These are phyloP conservation scores for Montipora sp. DNA, from an alignment of 64 coral and sea anemone species.

Conservation along the genomic window DNA sequence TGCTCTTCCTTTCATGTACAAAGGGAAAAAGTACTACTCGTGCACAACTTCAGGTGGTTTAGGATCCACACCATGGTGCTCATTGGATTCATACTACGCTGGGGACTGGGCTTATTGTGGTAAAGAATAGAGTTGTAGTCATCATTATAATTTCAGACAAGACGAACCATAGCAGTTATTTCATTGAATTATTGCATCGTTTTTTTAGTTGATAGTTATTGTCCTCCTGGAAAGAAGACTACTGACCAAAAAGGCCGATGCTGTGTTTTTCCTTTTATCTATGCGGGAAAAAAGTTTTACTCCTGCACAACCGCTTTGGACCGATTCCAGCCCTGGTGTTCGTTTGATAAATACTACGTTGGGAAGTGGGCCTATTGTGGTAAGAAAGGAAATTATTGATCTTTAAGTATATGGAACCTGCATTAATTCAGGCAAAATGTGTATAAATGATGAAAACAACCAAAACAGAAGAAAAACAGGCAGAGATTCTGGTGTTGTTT, in stretches of 20 bases:
- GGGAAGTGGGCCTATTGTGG: slow-evolving; percentile 6
- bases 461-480: too few species aligned
- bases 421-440: not conserved
- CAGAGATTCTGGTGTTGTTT: too few species aligned
- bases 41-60: not conserved
- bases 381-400: not conserved
- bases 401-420: not conserved
- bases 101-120: not conserved
- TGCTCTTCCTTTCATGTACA: slow-evolving; percentile 10
- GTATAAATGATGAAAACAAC: not conserved
- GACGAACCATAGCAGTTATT: too few species aligned
- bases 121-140: not conserved
- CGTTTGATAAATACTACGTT: not conserved
- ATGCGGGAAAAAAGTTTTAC: too few species aligned
- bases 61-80: not conserved
- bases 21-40: not conserved
- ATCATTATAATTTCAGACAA: too few species aligned
- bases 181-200: too few species aligned
- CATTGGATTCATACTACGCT: not conserved
- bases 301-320: too few species aligned
- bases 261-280: not conserved
- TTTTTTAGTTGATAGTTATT: not conserved
- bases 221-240: not conserved
- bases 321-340: too few species aligned
- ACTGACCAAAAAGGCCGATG: not conserved